phyloP scores from a whole-genome alignment of 2,113 vertebrate species.

The Rana temporaria region DNA sequence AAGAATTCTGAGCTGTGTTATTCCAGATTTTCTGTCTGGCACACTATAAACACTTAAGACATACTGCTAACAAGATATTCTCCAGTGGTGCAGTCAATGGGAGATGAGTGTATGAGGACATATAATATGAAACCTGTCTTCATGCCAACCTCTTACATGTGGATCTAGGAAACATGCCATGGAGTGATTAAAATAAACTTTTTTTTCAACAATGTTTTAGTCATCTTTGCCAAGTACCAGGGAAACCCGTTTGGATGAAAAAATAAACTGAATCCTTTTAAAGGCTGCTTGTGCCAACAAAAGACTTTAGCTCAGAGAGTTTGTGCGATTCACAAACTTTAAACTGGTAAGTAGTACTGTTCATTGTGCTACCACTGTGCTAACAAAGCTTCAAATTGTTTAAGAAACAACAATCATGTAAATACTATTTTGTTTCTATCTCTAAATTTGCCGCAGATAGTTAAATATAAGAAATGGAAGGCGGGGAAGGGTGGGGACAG shows the following conservation, averaged over 20 bases:
- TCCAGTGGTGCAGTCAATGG: slow-evolving; percentile 31
- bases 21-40: slow-evolving; percentile 44
- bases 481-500: no score
- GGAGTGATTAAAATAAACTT: slow-evolving; percentile 35
- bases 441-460: neutral
- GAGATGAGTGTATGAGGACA: slow-evolving; percentile 45
- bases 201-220: slow-evolving; percentile 18
- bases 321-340: neutral
- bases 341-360: neutral
- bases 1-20: slow-evolving; percentile 22
- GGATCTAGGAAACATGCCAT: slow-evolving; percentile 42
- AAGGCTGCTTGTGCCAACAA: slow-evolving; percentile 14
- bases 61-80: slow-evolving; percentile 45
- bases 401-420: neutral
- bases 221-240: slow-evolving; percentile 1
- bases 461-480: neutral
- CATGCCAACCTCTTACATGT: slow-evolving; percentile 48
- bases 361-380: slow-evolving; percentile 7
- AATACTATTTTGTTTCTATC: neutral
- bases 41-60: slow-evolving; percentile 41
- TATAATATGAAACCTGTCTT: slow-evolving; percentile 34
- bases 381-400: neutral
- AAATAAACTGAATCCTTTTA: neutral
- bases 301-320: neutral
- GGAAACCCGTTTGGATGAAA: slow-evolving; percentile 32